phyloP scores from a whole-genome alignment of 1,140 invertebrate genomes.

The Laupala kohalensis region DNA sequence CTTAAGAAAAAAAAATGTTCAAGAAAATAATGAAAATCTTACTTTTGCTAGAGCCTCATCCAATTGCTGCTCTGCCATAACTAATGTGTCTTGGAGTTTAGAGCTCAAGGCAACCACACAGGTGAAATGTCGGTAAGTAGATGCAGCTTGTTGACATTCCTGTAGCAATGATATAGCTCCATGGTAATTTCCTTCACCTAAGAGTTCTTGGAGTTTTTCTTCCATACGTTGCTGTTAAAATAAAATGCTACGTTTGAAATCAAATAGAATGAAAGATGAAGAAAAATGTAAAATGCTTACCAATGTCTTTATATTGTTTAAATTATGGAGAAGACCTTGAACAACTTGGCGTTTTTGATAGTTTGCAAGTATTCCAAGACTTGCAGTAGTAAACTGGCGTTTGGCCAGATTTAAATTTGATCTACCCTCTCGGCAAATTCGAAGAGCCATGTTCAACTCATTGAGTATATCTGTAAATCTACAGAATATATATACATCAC shows the following conservation, averaged over 20 bases:
- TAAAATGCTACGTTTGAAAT: background rate
- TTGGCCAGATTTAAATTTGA: slow-evolving; percentile 57
- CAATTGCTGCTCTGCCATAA: slow-evolving; percentile 81
- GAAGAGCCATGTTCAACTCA: slow-evolving; percentile 52
- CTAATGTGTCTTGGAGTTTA: slow-evolving; percentile 82
- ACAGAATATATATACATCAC: slow-evolving; percentile 9
- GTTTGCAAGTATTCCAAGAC: slow-evolving; percentile 74
- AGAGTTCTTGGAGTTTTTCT: slow-evolving; percentile 62
- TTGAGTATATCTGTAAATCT: slow-evolving; percentile 64
- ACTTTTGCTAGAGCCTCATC: slow-evolving; percentile 75
- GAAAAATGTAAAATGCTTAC: slow-evolving; percentile 31
- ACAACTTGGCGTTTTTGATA: slow-evolving; percentile 73
- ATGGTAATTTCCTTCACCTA: slow-evolving; percentile 75
- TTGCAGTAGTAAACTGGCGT: slow-evolving; percentile 68
- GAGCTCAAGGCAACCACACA: slow-evolving; percentile 74
- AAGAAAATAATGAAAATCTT: too few species aligned
- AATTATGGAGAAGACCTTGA: slow-evolving; percentile 56
- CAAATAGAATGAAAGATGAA: background rate
- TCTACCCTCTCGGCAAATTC: slow-evolving; percentile 55
- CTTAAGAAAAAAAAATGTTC: background rate
- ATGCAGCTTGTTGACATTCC: slow-evolving; percentile 74
- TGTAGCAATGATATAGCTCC: slow-evolving; percentile 76
- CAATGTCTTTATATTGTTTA: slow-evolving; percentile 71
- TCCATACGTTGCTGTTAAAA: slow-evolving; percentile 59
- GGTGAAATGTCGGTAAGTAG: slow-evolving; percentile 65